phyloP scores from a whole-genome alignment of 2,888 invertebrate species.

The Drosophila helvetica region DNA sequence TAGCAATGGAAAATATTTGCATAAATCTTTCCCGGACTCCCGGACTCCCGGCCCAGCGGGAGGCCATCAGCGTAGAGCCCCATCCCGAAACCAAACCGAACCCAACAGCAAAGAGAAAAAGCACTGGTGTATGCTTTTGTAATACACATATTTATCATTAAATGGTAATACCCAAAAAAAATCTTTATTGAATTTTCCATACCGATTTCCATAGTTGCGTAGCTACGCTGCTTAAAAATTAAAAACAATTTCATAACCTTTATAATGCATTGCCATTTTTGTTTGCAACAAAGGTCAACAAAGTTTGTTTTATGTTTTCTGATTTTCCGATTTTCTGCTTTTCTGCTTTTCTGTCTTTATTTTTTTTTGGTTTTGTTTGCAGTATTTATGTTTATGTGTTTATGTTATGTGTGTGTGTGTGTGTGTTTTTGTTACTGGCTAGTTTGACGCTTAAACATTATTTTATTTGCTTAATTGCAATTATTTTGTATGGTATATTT shows the following conservation, averaged over 20 bases:
- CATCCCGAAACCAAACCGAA: not conserved
- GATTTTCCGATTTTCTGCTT: constrained; percentile 9
- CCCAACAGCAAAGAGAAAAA: constrained; percentile 4
- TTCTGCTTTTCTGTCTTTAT: too few relatives aligned
- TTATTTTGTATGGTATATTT: constrained; percentile 48
- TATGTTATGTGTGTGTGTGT: constrained; percentile 22
- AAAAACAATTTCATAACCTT: constrained; percentile 75
- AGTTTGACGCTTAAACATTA: constrained; percentile 41
- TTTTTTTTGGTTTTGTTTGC: too few relatives aligned
- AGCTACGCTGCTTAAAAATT: constrained; percentile 68
- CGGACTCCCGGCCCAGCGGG: constrained; percentile 25
- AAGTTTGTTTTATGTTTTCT: constrained; percentile 6
- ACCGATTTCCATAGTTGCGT: constrained; percentile 53
- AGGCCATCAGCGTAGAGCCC: not conserved
- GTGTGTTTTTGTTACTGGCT: constrained; percentile 33
- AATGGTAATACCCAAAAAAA: constrained; percentile 68
- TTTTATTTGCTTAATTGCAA: constrained; percentile 66
- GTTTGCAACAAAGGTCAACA: constrained; percentile 68
- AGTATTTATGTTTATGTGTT: constrained; percentile 13
- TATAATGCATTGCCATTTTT: constrained; percentile 65
- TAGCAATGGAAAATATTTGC: constrained; percentile 74
- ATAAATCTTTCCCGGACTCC: constrained; percentile 63
- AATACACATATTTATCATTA: constrained; percentile 68
- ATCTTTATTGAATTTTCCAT: constrained; percentile 68
- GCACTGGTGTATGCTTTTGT: constrained; percentile 24